phyloP scores from a whole-genome alignment of 2,113 vertebrate genomes.

The Aspidoscelis tigris region DNA sequence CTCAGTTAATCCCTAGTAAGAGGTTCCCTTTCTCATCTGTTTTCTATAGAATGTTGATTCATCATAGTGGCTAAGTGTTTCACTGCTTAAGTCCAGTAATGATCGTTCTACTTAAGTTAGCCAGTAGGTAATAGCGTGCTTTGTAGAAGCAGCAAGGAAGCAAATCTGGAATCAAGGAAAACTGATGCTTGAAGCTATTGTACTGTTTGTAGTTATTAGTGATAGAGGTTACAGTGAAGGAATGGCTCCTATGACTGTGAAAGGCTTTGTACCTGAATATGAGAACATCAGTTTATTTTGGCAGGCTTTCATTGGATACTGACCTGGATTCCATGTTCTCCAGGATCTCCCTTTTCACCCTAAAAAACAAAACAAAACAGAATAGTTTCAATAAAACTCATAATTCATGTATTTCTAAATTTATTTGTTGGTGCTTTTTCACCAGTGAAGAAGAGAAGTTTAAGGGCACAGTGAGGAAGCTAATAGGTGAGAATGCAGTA shows the following conservation, averaged over 20 bases:
- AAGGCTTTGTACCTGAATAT: not conserved
- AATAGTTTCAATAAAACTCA: not conserved
- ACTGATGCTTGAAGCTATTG: not conserved
- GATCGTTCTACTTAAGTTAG: not conserved
- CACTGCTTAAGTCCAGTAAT: constrained; percentile 12
- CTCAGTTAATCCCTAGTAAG: not conserved
- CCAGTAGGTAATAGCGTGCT: not conserved
- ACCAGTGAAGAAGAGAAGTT: not conserved
- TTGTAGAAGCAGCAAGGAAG: not conserved
- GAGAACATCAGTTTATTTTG: not conserved
- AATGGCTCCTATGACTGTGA: not conserved
- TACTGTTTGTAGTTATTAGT: not conserved
- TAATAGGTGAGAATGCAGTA: no score
- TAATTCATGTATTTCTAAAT: not conserved
- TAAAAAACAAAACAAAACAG: constrained; percentile 31
- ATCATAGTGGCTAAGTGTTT: not conserved
- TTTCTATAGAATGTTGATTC: not conserved
- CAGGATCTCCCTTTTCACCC: constrained; percentile 82
- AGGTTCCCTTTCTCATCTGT: not conserved
- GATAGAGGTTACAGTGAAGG: not conserved
- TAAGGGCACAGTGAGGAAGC: not conserved
- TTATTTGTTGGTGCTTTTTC: not conserved
- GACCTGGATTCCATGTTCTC: constrained; percentile 81
- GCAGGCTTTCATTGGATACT: constrained; percentile 46
- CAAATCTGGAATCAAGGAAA: rapidly evolving